Conservation (phyloP, 2,113 vertebrate species). For the Steatornis caripensis region DNA sequence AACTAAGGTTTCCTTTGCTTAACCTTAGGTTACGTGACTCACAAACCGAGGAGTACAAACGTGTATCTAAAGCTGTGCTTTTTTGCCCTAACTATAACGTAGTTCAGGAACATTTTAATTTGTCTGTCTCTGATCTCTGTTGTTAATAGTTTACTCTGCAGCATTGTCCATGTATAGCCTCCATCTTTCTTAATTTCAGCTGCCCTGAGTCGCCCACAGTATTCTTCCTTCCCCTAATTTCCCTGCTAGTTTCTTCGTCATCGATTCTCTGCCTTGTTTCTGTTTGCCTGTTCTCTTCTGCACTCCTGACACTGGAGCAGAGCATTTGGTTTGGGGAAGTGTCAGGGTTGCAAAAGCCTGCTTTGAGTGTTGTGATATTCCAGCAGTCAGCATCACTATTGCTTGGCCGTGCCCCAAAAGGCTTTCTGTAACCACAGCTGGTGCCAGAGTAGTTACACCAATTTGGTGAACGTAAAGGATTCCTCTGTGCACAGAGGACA, state of each 20-base stretch:
- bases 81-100: neutral
- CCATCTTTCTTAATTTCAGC: neutral
- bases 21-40: neutral
- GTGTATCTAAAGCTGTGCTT: neutral
- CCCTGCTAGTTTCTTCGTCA: neutral
- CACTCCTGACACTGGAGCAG: neutral
- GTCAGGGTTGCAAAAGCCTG: neutral
- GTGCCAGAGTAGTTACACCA: neutral
- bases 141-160: neutral
- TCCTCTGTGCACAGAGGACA: neutral
- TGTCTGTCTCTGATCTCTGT: neutral
- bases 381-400: neutral
- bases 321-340: neutral
- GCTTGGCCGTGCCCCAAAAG: neutral
- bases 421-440: neutral
- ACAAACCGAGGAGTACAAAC: neutral
- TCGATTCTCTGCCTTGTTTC: neutral
- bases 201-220: neutral
- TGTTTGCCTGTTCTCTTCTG: neutral
- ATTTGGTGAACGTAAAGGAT: neutral
- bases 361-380: neutral
- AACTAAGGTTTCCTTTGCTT: neutral
- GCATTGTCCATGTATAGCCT: neutral
- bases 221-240: neutral
- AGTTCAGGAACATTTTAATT: neutral